phyloP scores from a whole-genome alignment of 1,140 invertebrate species.

The Berghia stephanieae region DNA sequence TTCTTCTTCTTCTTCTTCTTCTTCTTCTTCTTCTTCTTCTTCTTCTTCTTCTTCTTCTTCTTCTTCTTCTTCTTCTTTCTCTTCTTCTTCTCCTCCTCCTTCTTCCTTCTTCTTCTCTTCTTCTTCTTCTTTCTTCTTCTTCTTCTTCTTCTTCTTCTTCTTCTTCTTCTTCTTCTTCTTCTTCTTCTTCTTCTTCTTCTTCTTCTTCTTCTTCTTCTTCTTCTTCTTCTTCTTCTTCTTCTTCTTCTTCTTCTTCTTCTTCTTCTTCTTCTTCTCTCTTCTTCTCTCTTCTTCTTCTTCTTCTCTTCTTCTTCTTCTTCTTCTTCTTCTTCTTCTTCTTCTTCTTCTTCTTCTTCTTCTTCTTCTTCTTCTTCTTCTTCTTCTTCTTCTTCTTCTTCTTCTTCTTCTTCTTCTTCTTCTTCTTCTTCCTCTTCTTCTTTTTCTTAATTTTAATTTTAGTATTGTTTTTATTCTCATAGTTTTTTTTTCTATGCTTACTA shows the following conservation, averaged over 20 bases:
- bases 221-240: not conserved
- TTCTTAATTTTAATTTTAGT: not conserved
- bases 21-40: not conserved
- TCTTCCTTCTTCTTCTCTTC: not conserved
- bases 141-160: not conserved
- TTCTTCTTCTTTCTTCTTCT: not conserved
- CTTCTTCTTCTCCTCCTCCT: not conserved
- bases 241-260: not conserved
- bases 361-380: not conserved
- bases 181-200: not conserved
- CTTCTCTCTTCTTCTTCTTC: not conserved
- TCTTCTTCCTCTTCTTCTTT: not conserved
- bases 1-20: slow-evolving; percentile 22
- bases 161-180: not conserved
- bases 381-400: not conserved
- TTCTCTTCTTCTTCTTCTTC: not conserved
- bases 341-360: not conserved
- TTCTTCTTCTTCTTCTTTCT: not conserved
- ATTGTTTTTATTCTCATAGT: too few species aligned
- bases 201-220: not conserved
- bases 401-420: not conserved
- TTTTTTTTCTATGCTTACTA: too few species aligned
- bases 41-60: not conserved
- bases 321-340: not conserved
- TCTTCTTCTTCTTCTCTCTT: not conserved